Percentiles rank a stretch among this genome's conserved stretches.
Conservation (phyloP, 2,797 vertebrate genomes). For the Falco cherrug region DNA sequence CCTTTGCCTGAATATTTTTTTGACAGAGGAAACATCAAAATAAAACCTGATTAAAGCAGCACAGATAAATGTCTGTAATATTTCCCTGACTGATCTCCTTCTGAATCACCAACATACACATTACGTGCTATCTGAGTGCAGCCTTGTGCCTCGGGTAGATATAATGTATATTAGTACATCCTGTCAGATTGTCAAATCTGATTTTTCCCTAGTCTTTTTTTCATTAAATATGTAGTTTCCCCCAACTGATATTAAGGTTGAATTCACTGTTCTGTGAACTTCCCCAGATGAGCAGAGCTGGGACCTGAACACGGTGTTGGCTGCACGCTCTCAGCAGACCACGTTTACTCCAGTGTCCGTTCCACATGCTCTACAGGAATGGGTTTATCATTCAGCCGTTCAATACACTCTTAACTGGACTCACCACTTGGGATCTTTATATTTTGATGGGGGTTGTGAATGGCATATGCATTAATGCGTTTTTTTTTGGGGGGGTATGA, state of each 20-base stretch:
- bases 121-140: background rate
- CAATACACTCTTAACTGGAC: background rate
- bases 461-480: background rate
- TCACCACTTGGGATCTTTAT: background rate
- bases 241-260: background rate
- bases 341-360: background rate
- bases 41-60: conserved; percentile 49
- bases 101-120: background rate
- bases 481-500: background rate
- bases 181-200: background rate
- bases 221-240: background rate
- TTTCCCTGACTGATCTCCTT: conserved; percentile 9
- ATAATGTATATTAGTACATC: background rate
- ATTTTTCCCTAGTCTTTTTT: background rate
- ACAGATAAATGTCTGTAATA: conserved; percentile 24
- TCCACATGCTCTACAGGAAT: background rate
- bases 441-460: background rate
- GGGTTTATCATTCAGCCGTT: background rate
- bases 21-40: conserved; percentile 15
- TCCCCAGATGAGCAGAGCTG: background rate
- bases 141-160: background rate
- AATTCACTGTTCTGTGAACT: background rate
- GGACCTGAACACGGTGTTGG: background rate
- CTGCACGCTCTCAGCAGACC: background rate
- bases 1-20: background rate